phyloP scores from a whole-genome alignment of 1,140 invertebrate species.

The Cherax quadricarinatus region DNA sequence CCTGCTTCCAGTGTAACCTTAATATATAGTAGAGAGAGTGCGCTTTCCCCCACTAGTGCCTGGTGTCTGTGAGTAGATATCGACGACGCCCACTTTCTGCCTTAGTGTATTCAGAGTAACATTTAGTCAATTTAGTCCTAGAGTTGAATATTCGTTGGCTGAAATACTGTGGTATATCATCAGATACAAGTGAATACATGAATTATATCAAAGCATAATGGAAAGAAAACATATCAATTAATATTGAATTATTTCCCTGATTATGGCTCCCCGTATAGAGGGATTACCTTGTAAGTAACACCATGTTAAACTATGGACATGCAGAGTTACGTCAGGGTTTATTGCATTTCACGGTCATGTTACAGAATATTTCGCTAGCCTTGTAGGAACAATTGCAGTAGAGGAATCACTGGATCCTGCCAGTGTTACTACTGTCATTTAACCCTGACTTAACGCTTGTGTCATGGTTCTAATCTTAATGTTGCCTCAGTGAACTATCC shows the following conservation, averaged over 20 bases:
- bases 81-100: background rate
- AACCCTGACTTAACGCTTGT: background rate
- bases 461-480: background rate
- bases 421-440: background rate
- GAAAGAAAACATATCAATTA: constrained; percentile 23
- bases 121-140: background rate
- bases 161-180: background rate
- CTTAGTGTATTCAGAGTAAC: background rate
- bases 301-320: background rate
- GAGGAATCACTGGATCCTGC: background rate
- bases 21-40: background rate
- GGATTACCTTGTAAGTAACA: constrained; percentile 61
- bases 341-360: background rate
- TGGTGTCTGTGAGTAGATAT: constrained; percentile 9
- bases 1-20: constrained; percentile 5
- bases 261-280: constrained; percentile 45
- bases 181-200: background rate
- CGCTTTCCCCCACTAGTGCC: constrained; percentile 7
- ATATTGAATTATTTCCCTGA: constrained; percentile 43
- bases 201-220: background rate
- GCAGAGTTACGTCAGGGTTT: constrained; percentile 11
- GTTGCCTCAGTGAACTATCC: background rate
- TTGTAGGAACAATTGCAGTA: background rate
- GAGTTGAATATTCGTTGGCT: background rate
- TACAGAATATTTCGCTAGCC: background rate